phyloP scores from a whole-genome alignment of 2,113 vertebrate genomes.

The Anarhynchus alexandrinus region DNA sequence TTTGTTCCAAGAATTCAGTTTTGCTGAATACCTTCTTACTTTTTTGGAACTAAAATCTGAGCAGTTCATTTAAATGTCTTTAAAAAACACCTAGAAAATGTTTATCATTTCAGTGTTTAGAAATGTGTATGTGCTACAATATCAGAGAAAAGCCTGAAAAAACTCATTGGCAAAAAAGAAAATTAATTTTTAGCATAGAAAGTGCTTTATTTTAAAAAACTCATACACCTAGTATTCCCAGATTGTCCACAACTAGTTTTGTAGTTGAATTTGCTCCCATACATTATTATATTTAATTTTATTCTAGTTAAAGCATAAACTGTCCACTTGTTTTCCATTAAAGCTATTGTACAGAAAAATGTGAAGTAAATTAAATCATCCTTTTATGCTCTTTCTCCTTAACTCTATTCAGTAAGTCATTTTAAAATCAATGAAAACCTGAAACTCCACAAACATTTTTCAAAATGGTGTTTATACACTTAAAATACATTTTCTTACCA shows the following conservation, averaged over 20 bases:
- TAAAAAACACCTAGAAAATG: not conserved
- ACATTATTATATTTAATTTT: constrained; percentile 1
- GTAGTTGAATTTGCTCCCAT: not conserved
- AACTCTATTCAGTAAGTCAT: not conserved
- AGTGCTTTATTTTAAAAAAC: not conserved
- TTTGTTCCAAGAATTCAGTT: not conserved
- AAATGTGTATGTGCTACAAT: not conserved
- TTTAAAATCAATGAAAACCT: constrained; percentile 9
- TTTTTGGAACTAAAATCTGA: not conserved
- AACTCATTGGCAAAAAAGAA: not conserved
- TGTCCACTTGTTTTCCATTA: constrained; percentile 47
- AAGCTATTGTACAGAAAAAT: constrained; percentile 14
- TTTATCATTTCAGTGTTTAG: not conserved
- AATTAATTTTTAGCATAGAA: not conserved
- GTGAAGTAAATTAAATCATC: constrained; percentile 23
- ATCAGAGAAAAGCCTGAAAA: not conserved
- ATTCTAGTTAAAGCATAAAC: constrained; percentile 29
- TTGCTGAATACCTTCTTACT: not conserved
- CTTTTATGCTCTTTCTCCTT: constrained; percentile 14
- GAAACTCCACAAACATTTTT: not conserved
- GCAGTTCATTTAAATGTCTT: not conserved
- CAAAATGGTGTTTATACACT: not conserved
- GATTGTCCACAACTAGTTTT: not conserved
- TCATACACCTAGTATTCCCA: not conserved
- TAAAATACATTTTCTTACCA: not conserved